Evolutionary conservation across 2,113 vertebrate species (phyloP).

Genomic region (Pelecanoides urinatrix): DNA sequence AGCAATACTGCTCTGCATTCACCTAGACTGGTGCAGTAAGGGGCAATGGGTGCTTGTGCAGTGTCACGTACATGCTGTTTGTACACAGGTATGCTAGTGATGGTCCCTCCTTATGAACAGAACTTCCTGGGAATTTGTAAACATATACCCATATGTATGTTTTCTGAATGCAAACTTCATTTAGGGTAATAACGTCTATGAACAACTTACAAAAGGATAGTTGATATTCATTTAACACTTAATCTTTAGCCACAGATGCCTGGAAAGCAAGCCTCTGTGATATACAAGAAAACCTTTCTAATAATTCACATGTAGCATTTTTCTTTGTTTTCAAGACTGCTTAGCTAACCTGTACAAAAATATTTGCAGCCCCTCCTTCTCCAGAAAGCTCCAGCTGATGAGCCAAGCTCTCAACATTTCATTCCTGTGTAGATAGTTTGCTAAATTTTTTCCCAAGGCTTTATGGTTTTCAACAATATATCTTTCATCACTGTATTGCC

Average conservation of each 20-base stretch:
- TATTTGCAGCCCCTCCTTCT: conserved; percentile 59
- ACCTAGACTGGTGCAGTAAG: background rate
- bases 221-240: background rate
- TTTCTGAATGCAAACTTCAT: background rate
- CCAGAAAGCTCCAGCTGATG: conserved; percentile 62
- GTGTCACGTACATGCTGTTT: accelerated
- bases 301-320: conserved; percentile 16
- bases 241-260: background rate
- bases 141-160: accelerated
- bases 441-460: conserved; percentile 76
- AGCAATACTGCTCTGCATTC: background rate
- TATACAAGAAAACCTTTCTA: conserved; percentile 15
- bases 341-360: conserved; percentile 29
- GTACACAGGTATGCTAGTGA: background rate
- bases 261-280: background rate
- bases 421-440: conserved; percentile 74
- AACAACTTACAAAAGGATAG: background rate
- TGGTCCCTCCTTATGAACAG: background rate
- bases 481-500: conserved; percentile 78
- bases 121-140: background rate
- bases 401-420: conserved; percentile 74
- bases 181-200: background rate
- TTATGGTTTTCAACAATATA: conserved; percentile 77
- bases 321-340: background rate
- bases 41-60: background rate